Evolutionary conservation across 2,797 vertebrate species (phyloP).

Genomic region (Sarcoramphus papa): DNA sequence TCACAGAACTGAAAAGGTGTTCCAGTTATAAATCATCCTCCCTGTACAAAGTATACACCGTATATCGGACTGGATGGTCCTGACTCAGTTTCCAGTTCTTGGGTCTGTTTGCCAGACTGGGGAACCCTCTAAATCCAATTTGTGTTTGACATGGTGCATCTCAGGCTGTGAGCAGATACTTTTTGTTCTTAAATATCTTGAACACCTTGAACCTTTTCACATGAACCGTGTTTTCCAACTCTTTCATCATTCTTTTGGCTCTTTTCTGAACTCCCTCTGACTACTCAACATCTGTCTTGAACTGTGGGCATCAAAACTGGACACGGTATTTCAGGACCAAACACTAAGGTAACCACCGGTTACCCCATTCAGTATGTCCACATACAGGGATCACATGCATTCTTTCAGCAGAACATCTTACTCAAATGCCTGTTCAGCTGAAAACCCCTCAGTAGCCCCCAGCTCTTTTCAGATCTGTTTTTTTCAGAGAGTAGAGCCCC

Average conservation of each 20-base stretch:
- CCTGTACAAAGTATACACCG: background rate
- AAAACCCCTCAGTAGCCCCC: background rate
- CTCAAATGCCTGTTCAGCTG: background rate
- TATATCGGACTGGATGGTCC: background rate
- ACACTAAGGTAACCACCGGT: background rate
- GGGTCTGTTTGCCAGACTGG: background rate
- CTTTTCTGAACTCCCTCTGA: background rate
- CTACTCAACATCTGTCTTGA: background rate
- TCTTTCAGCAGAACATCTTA: background rate
- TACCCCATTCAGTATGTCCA: background rate
- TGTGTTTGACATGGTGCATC: background rate
- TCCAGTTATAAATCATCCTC: background rate
- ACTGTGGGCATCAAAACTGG: background rate
- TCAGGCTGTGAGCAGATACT: background rate
- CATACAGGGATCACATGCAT: background rate
- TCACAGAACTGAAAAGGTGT: background rate
- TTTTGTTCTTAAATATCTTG: background rate
- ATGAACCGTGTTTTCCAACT: background rate
- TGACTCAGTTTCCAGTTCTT: background rate
- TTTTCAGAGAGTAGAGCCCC: background rate
- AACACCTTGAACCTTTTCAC: background rate
- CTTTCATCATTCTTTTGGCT: background rate
- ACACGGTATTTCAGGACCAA: background rate
- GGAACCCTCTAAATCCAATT: background rate
- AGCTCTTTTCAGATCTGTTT: background rate